Conservation (phyloP, 2,113 vertebrate species). For the Australoheros scitulus region DNA sequence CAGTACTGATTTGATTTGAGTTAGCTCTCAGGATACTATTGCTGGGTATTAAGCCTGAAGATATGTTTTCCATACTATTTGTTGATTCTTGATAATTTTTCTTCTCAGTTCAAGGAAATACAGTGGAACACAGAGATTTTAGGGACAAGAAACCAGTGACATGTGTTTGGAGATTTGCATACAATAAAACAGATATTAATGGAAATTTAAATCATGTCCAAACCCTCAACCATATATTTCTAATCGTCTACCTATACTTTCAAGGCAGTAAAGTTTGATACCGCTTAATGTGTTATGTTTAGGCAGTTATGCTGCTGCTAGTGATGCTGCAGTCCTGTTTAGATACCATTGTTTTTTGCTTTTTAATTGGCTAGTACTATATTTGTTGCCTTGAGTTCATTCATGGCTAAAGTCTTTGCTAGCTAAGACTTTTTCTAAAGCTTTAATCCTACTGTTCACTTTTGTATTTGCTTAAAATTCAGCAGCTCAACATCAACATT, state of each 20-base stretch:
- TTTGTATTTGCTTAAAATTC: background rate
- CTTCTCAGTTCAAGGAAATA: background rate
- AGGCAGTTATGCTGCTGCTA: background rate
- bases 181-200: background rate
- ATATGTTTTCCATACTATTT: background rate
- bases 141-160: background rate
- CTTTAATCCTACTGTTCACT: background rate
- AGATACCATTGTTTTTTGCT: background rate
- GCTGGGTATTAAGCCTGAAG: background rate
- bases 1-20: conserved; percentile 16
- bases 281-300: background rate
- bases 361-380: background rate
- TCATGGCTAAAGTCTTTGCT: background rate
- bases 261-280: background rate
- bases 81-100: background rate
- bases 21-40: conserved; percentile 8
- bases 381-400: background rate
- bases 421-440: too few species aligned
- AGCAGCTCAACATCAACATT: background rate
- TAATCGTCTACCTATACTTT: background rate
- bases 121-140: background rate
- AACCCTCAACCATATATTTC: background rate
- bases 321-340: background rate
- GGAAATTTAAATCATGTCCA: background rate
- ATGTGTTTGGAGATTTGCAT: background rate